Evolutionary conservation across 2,797 vertebrate genomes (phyloP), one percentile per base, ranked within the genome.

Genomic region (Sebastes elongatus): DNA sequence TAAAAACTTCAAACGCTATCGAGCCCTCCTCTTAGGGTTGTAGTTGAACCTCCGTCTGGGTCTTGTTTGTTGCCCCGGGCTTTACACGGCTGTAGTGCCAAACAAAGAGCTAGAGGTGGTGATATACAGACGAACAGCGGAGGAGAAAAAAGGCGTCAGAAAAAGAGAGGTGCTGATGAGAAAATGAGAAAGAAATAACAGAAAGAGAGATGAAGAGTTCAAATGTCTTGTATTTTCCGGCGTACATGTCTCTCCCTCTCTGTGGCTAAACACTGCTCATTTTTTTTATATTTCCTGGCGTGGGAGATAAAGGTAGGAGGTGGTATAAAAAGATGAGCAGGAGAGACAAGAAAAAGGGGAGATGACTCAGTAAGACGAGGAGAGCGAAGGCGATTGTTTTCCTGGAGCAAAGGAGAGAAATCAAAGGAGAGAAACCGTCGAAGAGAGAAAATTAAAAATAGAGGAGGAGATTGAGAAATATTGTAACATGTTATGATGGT

Each of bases 391-490:
- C 35, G 66, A 5, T 52, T 78, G 49, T 66, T 76, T 35, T 53
- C 18, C 1, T 33, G 46, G 42, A 75, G 49, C 2, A 42, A 6
- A 67, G 53, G 60, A 82, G 59, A 30, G 61, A 72, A 53, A 61
- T 28, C n/a, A 59, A 53, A 22, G 10, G 0, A 38, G 57, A 69
- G 20, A 62, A 11, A 42, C 9, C 7, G 5, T 53, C 27, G 59
- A 32, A 65, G 25, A 49, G 4, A 63, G 20, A 68, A 46, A 18
- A 68, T 67, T 59, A 64, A 85, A 86, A 71, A 72, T 69, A 0
- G 60, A 76, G 20, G 28, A 57, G 32, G 22, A 81, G 56, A 77
- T 33, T 49, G 55, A 74, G 71, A 77, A 80, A 76, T 52, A 56
- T 38, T 18, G 64, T 27, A 64, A n/a, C 6, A 1, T 56, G 65